Base-by-base conservation (phyloP, 2,888 invertebrate genomes). In the Digitonthophagus gazella region DNA sequence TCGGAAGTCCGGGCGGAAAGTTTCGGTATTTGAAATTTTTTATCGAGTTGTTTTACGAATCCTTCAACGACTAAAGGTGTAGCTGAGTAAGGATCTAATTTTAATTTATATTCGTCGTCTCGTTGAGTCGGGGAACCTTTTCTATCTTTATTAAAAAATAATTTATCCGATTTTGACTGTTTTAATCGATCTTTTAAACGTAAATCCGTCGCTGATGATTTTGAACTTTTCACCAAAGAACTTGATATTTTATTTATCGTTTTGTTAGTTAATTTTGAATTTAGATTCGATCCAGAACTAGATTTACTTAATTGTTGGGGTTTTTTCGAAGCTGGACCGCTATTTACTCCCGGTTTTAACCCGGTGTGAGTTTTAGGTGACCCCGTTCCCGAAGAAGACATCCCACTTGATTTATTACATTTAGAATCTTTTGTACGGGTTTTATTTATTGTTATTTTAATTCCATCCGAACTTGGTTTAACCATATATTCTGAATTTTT, bases 371-470 rank as follows among this genome's bases (percentile, higher is more conserved):
- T 91, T 81, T 93, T 92, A 0, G 90, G 91, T 0, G 91, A 90
- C n/a, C 90, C 89, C 69, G 89, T 87, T 55, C 85, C 84, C 11
- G 83, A 67, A 85, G 85, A 74, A 65, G 73, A 74, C 57, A 85
- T 79, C 70, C 84, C 83, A 18, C 84, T 85, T 3, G 69, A 15
- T 67, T 84, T 83, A 55, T 82, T 81, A 15, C 88, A 88, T 0
- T 87, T 87, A 15, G 28, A 61, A 69, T 92, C 92, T 78, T 92
- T 91, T 16, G 89, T 88, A 76, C 91, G 86, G 0, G 95, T 94
- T 84, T 96, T 96, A 78, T 95, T 96, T 19, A 96, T 95, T 1
- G 95, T 96, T 67, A 96, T 88, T 81, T 96, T 96, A 84, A 96
- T 93, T 2, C 95, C 95, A 75, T 95, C 95, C 14, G 90, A 90